phyloP scores from a whole-genome alignment of 2,113 vertebrate genomes.

The Scophthalmus maximus region DNA sequence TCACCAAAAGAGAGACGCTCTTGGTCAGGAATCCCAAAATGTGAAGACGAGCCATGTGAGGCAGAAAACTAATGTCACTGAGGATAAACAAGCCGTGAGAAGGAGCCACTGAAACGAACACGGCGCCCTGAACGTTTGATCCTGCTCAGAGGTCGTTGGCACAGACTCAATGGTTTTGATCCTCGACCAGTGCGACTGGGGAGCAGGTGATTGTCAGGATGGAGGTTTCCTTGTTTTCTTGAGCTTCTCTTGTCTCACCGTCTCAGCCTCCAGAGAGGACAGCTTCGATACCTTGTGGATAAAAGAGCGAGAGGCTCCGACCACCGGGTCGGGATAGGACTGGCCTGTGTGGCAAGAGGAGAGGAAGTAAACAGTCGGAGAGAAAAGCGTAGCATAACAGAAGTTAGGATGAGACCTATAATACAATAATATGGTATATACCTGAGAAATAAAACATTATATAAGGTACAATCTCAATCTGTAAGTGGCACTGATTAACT shows the following conservation, averaged over 20 bases:
- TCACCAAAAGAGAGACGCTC: slow-evolving; percentile 9
- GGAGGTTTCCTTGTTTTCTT: slow-evolving; percentile 75
- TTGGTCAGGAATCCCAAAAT: slow-evolving; percentile 67
- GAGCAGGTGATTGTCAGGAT: slow-evolving; percentile 67
- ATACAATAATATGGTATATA: background rate
- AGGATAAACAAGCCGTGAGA: slow-evolving; percentile 67
- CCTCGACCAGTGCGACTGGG: slow-evolving; percentile 46
- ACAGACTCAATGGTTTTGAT: slow-evolving; percentile 57
- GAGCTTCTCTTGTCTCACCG: slow-evolving; percentile 76
- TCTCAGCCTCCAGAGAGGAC: slow-evolving; percentile 75
- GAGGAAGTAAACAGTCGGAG: background rate
- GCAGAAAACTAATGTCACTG: slow-evolving; percentile 55
- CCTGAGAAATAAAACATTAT: background rate
- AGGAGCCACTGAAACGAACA: slow-evolving; percentile 65
- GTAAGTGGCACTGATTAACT: background rate
- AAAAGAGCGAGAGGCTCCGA: slow-evolving; percentile 74
- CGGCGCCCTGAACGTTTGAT: slow-evolving; percentile 28
- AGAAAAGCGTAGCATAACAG: background rate
- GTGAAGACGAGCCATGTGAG: slow-evolving; percentile 61
- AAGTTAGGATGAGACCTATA: background rate
- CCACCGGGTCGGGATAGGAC: slow-evolving; percentile 73
- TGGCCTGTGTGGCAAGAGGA: slow-evolving; percentile 48
- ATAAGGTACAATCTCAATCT: background rate
- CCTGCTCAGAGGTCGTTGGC: slow-evolving; percentile 59
- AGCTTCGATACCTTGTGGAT: slow-evolving; percentile 79